Base-by-base conservation (phyloP, 2,113 vertebrate genomes). In the Phainopepla nitens region DNA sequence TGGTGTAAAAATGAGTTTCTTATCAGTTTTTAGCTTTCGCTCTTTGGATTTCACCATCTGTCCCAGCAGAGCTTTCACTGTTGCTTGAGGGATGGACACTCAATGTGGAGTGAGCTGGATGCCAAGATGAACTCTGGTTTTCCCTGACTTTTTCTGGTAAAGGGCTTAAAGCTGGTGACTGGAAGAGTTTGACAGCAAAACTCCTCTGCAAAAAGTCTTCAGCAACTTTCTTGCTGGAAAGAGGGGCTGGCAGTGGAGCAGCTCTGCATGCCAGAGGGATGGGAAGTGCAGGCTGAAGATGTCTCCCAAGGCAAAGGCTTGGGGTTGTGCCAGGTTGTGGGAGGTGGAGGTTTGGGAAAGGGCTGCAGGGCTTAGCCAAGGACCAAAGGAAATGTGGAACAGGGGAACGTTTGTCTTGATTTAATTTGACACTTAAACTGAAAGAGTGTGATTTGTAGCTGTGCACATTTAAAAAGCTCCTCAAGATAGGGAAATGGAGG, bases 351-450 rank as follows among this genome's bases (percentile, higher is more conserved):
- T 95, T 94, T 95, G 94, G 90, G 94, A 91, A 93, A 93, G 94
- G 86, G 90, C 87, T 84, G 87, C 65, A 85, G 89, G 95, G 96
- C 88, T 93, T 82, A 93, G 93, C 94, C 90, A 90, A 93, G 90
- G 96, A 91, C 90, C 88, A 90, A 94, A 95, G 90, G 93, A 90
- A 95, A 87, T 58, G 88, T 90, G 96, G 82, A 93, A 88, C 88
- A 93, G 82, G 90, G 92, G 92, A 96, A 86, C 87, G 53, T 94
- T 97, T 95, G 92, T 97, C 94, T 96, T 96, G 92, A 96, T 96
- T 97, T 96, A 96, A 96, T 96, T 94, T 96, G 96, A 96, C 96
- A 90, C 91, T 94, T 90, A 77, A 92, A 93, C 90, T 93, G 88
- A 90, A 92, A 95, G 85, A 89, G 79, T 68, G 80, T 96, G 93